phyloP scores from a whole-genome alignment of 2,797 vertebrate genomes.

The Parambassis ranga region DNA sequence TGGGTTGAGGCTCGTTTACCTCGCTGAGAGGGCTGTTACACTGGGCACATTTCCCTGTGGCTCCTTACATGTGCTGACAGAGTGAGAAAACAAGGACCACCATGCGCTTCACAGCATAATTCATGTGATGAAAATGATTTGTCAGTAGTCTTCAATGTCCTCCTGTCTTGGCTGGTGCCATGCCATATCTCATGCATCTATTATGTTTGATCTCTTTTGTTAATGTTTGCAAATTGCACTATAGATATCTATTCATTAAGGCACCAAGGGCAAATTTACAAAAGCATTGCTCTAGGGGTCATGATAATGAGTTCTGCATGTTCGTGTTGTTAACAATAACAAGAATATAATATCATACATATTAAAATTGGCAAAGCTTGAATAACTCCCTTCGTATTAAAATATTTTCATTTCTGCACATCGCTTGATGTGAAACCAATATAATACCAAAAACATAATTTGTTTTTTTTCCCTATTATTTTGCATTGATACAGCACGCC shows the following conservation, averaged over 20 bases:
- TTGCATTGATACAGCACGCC: background rate
- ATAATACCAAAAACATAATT: background rate
- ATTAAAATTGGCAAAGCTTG: constrained; percentile 4
- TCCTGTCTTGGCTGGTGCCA: background rate
- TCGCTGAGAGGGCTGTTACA: constrained; percentile 62
- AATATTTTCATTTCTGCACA: constrained; percentile 23
- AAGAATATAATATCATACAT: constrained; percentile 1
- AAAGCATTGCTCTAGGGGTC: background rate
- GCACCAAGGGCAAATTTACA: background rate
- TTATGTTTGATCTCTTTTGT: background rate
- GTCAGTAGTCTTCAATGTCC: background rate
- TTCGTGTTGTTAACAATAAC: constrained; percentile 1
- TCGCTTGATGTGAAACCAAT: background rate
- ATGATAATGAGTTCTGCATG: constrained; percentile 1
- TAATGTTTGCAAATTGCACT: background rate
- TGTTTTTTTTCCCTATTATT: background rate
- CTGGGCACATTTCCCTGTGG: constrained; percentile 36
- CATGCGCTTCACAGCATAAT: constrained; percentile 7
- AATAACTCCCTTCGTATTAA: background rate
- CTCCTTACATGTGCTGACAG: constrained; percentile 46
- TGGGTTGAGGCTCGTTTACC: constrained; percentile 69
- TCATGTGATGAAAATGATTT: constrained; percentile 23
- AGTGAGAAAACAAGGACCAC: constrained; percentile 32
- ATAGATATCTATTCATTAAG: background rate
- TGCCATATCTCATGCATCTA: background rate